Percentiles rank a stretch among this genome's conserved stretches.
phyloP scores from a whole-genome alignment of 2,888 invertebrate genomes.

The Notocelia uddmanniana region DNA sequence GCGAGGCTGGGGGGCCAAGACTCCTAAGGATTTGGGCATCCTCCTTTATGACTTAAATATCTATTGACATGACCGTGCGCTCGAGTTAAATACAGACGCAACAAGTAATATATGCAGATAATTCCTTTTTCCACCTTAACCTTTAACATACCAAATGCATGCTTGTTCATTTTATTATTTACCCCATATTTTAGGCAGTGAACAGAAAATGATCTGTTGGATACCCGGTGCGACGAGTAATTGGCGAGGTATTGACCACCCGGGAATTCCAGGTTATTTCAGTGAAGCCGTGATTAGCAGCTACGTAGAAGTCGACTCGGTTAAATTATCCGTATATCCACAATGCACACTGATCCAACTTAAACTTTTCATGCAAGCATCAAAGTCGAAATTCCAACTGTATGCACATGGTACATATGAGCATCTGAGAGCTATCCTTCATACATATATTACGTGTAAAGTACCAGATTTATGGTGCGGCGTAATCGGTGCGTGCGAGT shows the following conservation, averaged over 20 bases:
- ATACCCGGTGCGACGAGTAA: constrained; percentile 38
- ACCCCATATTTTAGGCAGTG: background rate
- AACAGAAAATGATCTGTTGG: constrained; percentile 13
- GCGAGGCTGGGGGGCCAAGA: no score
- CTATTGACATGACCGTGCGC: no score
- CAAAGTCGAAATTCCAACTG: constrained; percentile 8
- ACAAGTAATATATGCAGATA: no score
- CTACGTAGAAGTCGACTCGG: constrained; percentile 55
- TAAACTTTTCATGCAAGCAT: background rate
- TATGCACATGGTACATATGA: background rate
- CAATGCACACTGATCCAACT: constrained; percentile 9
- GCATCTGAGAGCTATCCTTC: constrained; percentile 1
- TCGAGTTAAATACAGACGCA: no score
- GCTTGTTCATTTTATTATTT: background rate
- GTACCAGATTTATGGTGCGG: constrained; percentile 58
- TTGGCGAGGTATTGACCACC: constrained; percentile 63
- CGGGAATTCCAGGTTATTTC: constrained; percentile 76
- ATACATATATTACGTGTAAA: constrained; percentile 53
- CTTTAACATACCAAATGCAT: no score
- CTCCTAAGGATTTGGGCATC: no score
- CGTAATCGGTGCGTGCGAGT: constrained; percentile 53
- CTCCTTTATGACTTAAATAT: no score
- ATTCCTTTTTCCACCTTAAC: no score
- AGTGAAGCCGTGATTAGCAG: constrained; percentile 69
- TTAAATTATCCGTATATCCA: constrained; percentile 53